A percentile compares a stretch with the other conserved stretches of the same genome.
Evolutionary conservation across 2,797 vertebrate genomes (phyloP).

Genomic region (Luscinia luscinia): DNA sequence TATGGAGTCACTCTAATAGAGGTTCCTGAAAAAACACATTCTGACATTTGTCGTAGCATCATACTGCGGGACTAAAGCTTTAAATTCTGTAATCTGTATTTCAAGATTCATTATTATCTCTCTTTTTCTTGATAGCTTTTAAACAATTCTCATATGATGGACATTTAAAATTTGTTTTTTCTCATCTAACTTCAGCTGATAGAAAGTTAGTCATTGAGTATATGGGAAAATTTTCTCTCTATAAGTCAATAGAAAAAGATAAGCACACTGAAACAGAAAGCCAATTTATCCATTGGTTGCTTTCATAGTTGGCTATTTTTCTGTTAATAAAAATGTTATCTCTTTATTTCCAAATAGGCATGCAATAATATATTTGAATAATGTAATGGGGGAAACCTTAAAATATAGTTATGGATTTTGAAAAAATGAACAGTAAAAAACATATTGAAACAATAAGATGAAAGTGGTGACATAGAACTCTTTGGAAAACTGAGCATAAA

Average conservation of each 20-base stretch:
- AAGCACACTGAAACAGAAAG: neutral
- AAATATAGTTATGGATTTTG: neutral
- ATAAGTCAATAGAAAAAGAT: neutral
- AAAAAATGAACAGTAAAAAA: neutral
- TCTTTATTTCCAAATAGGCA: neutral
- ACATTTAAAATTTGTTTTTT: neutral
- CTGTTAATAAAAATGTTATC: neutral
- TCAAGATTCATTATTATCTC: neutral
- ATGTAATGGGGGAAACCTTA: neutral
- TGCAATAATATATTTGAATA: neutral
- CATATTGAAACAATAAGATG: neutral
- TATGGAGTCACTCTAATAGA: neutral
- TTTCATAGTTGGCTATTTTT: neutral
- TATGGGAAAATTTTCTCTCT: neutral
- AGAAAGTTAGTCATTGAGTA: neutral
- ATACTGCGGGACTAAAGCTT: neutral
- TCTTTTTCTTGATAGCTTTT: neutral
- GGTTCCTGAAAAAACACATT: neutral
- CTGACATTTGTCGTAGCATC: neutral
- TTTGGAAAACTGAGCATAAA: neutral
- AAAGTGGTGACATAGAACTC: neutral
- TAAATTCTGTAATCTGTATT: neutral
- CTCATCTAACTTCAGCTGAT: neutral
- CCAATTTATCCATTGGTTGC: neutral
- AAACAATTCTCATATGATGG: neutral